Conservation (phyloP, 2,113 vertebrate species). For the Eudyptes chrysolophus region DNA sequence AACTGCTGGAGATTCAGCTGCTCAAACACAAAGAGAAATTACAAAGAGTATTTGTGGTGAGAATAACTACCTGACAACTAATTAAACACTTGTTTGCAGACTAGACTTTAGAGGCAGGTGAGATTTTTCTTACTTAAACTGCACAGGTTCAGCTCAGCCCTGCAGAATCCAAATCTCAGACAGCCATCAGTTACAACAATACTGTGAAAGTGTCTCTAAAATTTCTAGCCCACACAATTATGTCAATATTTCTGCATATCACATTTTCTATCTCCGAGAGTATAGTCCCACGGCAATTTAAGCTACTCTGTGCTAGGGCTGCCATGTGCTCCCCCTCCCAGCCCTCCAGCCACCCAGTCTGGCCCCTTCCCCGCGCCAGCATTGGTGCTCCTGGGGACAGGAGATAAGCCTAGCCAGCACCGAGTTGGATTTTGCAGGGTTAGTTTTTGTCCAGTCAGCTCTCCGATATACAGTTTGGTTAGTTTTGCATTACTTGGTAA, state of each 20-base stretch:
- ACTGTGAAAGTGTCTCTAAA: not conserved
- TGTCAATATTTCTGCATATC: not conserved
- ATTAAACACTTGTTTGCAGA: not conserved
- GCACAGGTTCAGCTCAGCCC: not conserved
- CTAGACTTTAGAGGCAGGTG: not conserved
- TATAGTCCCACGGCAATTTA: not conserved
- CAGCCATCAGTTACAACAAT: not conserved
- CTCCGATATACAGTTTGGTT: not conserved
- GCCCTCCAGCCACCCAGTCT: not conserved
- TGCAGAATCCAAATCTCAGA: not conserved
- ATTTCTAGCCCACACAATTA: not conserved
- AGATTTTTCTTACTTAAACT: not conserved
- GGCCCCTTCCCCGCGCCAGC: rapidly evolving
- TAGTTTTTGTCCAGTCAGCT: not conserved
- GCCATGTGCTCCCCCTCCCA: not conserved
- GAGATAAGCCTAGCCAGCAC: not conserved
- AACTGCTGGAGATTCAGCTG: not conserved
- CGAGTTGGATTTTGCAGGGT: not conserved
- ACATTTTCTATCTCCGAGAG: not conserved
- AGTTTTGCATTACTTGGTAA: not conserved
- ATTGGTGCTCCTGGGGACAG: not conserved
- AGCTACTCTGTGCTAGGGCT: not conserved
- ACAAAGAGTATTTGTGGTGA: not conserved
- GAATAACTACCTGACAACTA: not conserved
- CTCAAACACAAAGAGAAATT: not conserved